Conservation (phyloP, 2,888 invertebrate genomes). For the Chrysolina americana region DNA sequence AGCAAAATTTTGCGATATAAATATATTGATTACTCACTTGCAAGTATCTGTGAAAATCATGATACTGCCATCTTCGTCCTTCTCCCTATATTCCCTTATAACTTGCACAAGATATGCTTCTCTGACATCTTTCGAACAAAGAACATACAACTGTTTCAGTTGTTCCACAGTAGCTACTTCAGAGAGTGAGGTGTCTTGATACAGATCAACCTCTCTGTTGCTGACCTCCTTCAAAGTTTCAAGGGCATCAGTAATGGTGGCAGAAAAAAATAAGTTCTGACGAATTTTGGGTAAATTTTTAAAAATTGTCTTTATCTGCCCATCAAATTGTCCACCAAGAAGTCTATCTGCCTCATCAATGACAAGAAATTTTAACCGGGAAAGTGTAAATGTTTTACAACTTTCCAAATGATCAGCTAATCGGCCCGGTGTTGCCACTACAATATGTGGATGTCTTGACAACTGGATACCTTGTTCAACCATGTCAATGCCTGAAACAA, state of each 20-base stretch:
- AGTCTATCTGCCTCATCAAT: constrained; percentile 97
- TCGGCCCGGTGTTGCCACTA: constrained; percentile 96
- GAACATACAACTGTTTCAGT: constrained; percentile 91
- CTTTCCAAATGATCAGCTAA: constrained; percentile 93
- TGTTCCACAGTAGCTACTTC: constrained; percentile 88
- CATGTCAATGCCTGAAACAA: constrained; percentile 85
- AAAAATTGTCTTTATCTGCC: constrained; percentile 86
- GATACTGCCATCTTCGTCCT: constrained; percentile 84
- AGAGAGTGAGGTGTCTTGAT: constrained; percentile 80
- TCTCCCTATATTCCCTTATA: constrained; percentile 81
- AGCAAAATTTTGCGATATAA: not conserved
- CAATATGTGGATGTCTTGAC: constrained; percentile 89
- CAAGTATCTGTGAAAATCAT: constrained; percentile 97
- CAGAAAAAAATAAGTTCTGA: constrained; percentile 94
- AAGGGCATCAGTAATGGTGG: constrained; percentile 91
- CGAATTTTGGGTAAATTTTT: constrained; percentile 81
- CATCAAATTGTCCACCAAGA: constrained; percentile 84
- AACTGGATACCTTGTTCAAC: constrained; percentile 89
- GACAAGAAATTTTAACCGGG: constrained; percentile 87
- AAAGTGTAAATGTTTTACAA: constrained; percentile 86
- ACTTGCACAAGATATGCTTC: constrained; percentile 93
- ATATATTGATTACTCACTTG: constrained; percentile 76
- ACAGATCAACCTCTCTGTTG: constrained; percentile 73
- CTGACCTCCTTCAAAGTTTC: constrained; percentile 78
- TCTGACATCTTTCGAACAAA: constrained; percentile 92